Evolutionary conservation across 2,797 vertebrate species (phyloP).

Genomic region (Masticophis lateralis): DNA sequence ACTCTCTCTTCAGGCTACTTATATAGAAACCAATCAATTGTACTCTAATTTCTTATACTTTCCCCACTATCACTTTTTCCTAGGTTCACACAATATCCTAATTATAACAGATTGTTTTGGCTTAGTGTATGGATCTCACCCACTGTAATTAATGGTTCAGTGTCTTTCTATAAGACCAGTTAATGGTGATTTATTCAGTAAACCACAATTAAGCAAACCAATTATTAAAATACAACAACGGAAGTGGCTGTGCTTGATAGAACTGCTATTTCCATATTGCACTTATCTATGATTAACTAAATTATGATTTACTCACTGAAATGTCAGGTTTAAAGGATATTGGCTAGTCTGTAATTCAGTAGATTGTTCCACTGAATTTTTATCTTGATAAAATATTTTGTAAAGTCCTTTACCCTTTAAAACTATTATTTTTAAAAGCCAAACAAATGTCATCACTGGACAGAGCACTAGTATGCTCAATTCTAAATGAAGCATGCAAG

Average conservation of each 20-base stretch:
- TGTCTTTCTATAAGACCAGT: background rate
- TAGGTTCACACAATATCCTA: background rate
- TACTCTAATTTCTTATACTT: background rate
- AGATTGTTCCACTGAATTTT: background rate
- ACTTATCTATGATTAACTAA: background rate
- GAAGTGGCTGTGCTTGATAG: background rate
- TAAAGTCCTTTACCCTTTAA: background rate
- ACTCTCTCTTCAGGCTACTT: background rate
- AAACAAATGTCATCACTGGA: background rate
- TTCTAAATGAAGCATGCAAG: background rate
- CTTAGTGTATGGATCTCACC: background rate
- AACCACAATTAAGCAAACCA: background rate
- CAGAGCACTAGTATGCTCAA: constrained; percentile 36
- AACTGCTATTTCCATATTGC: background rate
- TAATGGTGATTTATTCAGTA: background rate
- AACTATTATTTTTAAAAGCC: background rate
- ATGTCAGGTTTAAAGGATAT: background rate
- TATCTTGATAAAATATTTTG: background rate
- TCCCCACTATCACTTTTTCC: background rate
- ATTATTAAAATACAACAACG: background rate
- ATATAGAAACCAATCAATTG: background rate
- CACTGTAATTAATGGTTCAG: background rate
- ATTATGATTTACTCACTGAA: background rate
- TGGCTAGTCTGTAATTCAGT: background rate
- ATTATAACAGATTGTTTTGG: background rate